Evolutionary conservation across 23 tunicate species (phyloP), one percentile per base, ranked within the genome.

Genomic region (Botrylloides violaceus): DNA sequence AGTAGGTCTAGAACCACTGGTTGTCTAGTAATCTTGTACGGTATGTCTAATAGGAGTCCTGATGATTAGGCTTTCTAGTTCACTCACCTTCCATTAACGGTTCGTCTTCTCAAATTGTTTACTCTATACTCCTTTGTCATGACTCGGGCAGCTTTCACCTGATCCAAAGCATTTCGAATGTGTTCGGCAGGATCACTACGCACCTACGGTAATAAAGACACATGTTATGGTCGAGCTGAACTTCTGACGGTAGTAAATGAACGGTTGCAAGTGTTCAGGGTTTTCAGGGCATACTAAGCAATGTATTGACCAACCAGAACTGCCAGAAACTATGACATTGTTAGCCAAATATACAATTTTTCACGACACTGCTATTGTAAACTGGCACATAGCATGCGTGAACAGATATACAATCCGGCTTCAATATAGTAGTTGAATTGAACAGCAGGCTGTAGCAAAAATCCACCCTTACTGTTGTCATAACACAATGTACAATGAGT

Each of bases 141-240:
- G 4, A 57, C 70, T 19, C 97, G 61, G 22, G 97, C 97, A 12
- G 82, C 83, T 59, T 90, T 81, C 36, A 95, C 96, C 38, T 95
- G 99, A 55, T 95, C 99, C 2, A 95, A 85, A 2, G 99, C 99
- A 31, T 95, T 95, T 20, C 80, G 73, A 6, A 95, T 88, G 62
- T 95, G 99, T 59, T 95, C 99, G 5, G 94, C 99, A 19, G 99
- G 99, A 58, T 95, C 99, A 48, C 96, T 87, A 3, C 99, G 86
- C 1, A 95, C 99, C 99, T 90, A n/a, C n/a, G n/a, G n/a, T n/a
- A n/a, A n/a, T n/a, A n/a, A n/a, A n/a, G n/a, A n/a, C n/a, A n/a
- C n/a, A n/a, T n/a, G n/a, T n/a, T n/a, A n/a, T n/a, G n/a, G n/a
- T n/a, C n/a, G n/a, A n/a, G n/a, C n/a, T n/a, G n/a, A n/a, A n/a